phyloP scores from a whole-genome alignment of 2,797 vertebrate species.

The Dendrocincla fuliginosa region DNA sequence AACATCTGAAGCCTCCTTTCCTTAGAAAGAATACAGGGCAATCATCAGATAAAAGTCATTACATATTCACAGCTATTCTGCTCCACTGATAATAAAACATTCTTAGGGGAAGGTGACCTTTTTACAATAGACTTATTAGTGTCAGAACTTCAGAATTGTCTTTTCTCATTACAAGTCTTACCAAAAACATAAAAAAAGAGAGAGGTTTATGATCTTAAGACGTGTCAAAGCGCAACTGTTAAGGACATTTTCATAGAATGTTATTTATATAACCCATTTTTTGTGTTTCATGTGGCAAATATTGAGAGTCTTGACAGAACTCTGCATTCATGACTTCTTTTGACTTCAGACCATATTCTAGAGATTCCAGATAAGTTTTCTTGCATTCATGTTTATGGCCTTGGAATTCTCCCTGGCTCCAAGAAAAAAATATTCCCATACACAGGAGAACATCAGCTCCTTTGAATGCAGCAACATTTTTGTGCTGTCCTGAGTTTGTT shows the following conservation, averaged over 20 bases:
- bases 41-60: conserved; percentile 70
- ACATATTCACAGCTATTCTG: conserved; percentile 68
- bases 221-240: conserved; percentile 17
- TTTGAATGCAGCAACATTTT: not conserved
- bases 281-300: not conserved
- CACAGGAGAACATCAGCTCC: not conserved
- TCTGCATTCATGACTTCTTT: not conserved
- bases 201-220: conserved; percentile 62
- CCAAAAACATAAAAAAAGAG: conserved; percentile 41
- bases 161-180: conserved; percentile 57
- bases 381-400: not conserved
- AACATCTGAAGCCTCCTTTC: conserved; percentile 30
- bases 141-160: conserved; percentile 64
- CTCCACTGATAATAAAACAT: conserved; percentile 65
- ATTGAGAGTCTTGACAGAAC: not conserved
- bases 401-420: not conserved
- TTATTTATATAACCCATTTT: conserved; percentile 8
- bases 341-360: not conserved
- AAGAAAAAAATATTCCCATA: not conserved
- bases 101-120: conserved; percentile 74
- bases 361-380: not conserved
- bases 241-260: not conserved
- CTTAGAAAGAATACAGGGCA: conserved; percentile 40
- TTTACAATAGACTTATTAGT: conserved; percentile 65
- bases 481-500: not conserved